These are phyloP conservation scores for Odocoileus virginianus DNA, from an alignment of 2,113 vertebrate genomes.

Conservation along the genomic window DNA sequence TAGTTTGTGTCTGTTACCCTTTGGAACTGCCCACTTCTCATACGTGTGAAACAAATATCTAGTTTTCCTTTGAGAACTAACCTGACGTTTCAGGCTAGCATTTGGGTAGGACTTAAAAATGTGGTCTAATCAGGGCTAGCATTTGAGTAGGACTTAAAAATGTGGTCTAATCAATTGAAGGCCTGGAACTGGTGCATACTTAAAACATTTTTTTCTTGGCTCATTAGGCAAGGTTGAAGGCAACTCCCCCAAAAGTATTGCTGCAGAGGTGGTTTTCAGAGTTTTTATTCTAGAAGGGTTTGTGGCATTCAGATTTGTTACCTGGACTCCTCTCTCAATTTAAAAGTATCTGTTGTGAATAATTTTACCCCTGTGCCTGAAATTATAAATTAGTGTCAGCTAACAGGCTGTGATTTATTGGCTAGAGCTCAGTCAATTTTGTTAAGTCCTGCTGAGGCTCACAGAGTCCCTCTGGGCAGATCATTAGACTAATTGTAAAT, in stretches of 20 bases:
- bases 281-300: conserved; percentile 35
- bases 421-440: conserved; percentile 14
- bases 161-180: background rate
- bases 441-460: conserved; percentile 37
- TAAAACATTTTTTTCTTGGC: background rate
- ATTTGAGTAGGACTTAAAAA: conserved; percentile 8
- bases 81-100: background rate
- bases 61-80: background rate
- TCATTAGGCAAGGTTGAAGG: conserved; percentile 6
- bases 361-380: conserved; percentile 47
- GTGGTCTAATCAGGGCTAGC: background rate
- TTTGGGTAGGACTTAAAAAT: conserved; percentile 20
- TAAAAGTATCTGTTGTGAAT: conserved; percentile 46
- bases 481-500: conserved; percentile 22
- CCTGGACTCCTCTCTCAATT: background rate
- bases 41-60: background rate
- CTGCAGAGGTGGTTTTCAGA: background rate
- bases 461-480: background rate
- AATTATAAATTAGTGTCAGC: conserved; percentile 56
- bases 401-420: conserved; percentile 56
- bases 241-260: background rate
- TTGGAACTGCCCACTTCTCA: background rate
- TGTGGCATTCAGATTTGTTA: conserved; percentile 34
- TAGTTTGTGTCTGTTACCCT: background rate
- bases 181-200: background rate